phyloP scores from a whole-genome alignment of 2,113 vertebrate species.

The Tautogolabrus adspersus region DNA sequence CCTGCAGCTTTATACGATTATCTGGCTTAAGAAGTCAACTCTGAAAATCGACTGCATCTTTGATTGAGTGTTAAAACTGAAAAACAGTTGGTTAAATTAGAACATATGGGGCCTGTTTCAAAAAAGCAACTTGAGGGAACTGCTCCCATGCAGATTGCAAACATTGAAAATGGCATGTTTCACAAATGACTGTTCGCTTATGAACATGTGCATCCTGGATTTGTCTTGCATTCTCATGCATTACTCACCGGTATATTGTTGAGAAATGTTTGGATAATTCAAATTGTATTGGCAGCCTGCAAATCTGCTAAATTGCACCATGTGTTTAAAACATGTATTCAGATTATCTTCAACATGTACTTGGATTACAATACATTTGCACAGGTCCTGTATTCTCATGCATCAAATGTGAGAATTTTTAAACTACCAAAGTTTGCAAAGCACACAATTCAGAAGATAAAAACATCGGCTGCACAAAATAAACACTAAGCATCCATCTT shows the following conservation, averaged over 20 bases:
- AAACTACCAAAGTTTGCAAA: background rate
- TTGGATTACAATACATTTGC: too few relatives aligned
- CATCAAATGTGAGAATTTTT: too few relatives aligned
- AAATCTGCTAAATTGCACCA: background rate
- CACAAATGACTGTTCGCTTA: background rate
- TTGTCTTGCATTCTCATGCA: background rate
- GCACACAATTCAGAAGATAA: background rate
- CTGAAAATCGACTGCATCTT: background rate
- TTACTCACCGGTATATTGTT: background rate
- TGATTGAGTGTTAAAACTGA: conserved; percentile 2
- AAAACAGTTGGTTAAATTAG: conserved; percentile 34
- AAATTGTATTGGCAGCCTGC: background rate
- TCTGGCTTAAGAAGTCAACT: background rate
- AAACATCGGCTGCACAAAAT: background rate
- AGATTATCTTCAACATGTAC: too few relatives aligned
- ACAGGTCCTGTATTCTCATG: too few relatives aligned
- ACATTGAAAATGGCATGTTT: background rate
- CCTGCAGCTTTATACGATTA: background rate
- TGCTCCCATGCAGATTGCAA: conserved; percentile 1
- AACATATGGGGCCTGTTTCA: conserved; percentile 32
- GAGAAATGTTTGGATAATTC: background rate
- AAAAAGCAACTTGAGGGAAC: background rate
- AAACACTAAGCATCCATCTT: conserved; percentile 33
- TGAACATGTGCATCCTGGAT: background rate
- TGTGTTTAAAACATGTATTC: background rate